Evolutionary conservation across 2,797 vertebrate species (phyloP).

Genomic region (Alosa sapidissima): DNA sequence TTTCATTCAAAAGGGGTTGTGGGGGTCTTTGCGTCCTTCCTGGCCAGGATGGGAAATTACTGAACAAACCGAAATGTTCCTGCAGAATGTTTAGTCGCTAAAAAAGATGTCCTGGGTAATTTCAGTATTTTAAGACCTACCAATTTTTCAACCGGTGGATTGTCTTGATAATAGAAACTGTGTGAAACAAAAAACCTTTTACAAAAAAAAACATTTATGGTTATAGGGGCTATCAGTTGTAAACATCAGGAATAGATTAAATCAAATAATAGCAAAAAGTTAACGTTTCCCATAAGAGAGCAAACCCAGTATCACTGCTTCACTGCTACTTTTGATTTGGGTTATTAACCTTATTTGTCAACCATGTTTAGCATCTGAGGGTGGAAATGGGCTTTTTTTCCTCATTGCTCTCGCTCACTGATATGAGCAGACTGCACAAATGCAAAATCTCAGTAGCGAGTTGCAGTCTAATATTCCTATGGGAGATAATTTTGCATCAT

Average conservation of each 20-base stretch:
- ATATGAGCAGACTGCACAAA: background rate
- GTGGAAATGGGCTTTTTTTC: background rate
- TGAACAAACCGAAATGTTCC: background rate
- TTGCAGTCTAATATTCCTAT: background rate
- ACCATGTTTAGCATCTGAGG: constrained; percentile 14
- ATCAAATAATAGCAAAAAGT: constrained; percentile 50
- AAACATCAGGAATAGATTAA: constrained; percentile 43
- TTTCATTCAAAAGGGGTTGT: background rate
- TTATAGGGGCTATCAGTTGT: background rate
- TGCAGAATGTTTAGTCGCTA: background rate
- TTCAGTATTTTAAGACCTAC: too few species aligned
- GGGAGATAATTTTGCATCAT: background rate
- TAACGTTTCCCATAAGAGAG: constrained; percentile 51
- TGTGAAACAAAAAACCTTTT: background rate
- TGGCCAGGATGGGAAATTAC: background rate
- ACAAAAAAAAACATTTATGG: constrained; percentile 15
- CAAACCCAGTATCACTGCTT: constrained; percentile 46
- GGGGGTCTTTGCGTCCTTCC: background rate
- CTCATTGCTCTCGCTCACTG: constrained; percentile 29
- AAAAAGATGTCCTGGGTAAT: background rate
- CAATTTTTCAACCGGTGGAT: background rate
- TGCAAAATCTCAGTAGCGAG: background rate
- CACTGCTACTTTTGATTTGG: constrained; percentile 46
- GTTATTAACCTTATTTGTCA: constrained; percentile 60
- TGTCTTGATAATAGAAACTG: background rate